Percentiles rank a stretch among this genome's conserved stretches.
Evolutionary conservation across 1,140 invertebrate genomes (phyloP).

Genomic region (Penaeus vannamei): DNA sequence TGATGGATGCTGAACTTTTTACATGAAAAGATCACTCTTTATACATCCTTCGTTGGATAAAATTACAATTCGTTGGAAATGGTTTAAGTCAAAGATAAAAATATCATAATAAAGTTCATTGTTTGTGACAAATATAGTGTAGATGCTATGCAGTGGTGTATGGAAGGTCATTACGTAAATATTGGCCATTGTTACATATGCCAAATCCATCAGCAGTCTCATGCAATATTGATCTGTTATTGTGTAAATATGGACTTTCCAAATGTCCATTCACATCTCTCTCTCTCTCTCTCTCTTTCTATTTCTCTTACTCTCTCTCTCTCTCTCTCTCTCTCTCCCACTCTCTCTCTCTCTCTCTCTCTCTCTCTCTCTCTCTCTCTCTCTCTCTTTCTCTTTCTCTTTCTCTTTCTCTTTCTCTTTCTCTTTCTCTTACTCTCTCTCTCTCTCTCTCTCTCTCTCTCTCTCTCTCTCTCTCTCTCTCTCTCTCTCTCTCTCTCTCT

Average conservation of each 20-base stretch:
- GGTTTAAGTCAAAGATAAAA: too few species aligned
- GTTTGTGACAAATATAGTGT: too few species aligned
- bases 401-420: background rate
- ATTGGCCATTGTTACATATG: too few species aligned
- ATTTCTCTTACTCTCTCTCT: background rate
- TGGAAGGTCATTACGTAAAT: too few species aligned
- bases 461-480: background rate
- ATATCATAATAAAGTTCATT: too few species aligned
- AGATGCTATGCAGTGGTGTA: too few species aligned
- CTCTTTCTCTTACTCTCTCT: slow-evolving; percentile 26
- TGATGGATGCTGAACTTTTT: too few species aligned
- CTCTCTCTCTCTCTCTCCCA: background rate
- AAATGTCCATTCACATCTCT: background rate
- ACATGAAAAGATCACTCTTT: too few species aligned
- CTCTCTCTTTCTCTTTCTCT: background rate
- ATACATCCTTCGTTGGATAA: too few species aligned
- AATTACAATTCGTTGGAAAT: too few species aligned
- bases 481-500: slow-evolving; percentile 32
- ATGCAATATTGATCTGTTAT: background rate
- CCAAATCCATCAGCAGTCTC: background rate
- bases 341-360: slow-evolving; percentile 17
- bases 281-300: background rate
- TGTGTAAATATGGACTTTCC: background rate
- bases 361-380: slow-evolving; percentile 38
- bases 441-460: slow-evolving; percentile 38